These are phyloP conservation scores for Tapirus indicus DNA, from an alignment of 2,797 vertebrate species.

Conservation along the genomic window DNA sequence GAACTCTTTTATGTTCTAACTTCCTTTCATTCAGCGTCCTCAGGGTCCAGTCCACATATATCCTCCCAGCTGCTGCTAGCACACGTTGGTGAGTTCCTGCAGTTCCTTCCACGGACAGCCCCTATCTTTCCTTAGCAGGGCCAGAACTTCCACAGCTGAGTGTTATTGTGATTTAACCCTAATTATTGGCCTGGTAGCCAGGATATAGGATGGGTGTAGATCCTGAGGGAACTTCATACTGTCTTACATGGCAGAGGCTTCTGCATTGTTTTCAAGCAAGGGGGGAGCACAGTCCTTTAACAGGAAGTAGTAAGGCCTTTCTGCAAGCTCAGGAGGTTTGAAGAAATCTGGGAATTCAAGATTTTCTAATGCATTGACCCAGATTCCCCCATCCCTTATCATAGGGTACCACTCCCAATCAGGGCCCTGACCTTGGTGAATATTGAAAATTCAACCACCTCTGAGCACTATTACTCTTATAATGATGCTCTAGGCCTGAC, in stretches of 20 bases:
- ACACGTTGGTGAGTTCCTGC: background rate
- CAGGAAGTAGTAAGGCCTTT: background rate
- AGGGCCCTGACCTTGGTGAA: background rate
- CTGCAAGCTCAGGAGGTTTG: background rate
- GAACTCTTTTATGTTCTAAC: background rate
- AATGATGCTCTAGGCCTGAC: background rate
- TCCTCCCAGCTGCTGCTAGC: background rate
- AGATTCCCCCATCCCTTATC: background rate
- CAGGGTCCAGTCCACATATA: too few relatives aligned
- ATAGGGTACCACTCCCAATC: background rate
- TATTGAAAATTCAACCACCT: background rate
- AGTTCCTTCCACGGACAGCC: too few relatives aligned
- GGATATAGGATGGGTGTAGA: background rate
- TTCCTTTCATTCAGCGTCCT: too few relatives aligned
- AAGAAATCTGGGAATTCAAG: too few relatives aligned
- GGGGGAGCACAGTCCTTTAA: background rate
- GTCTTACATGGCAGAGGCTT: background rate
- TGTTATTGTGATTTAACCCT: background rate
- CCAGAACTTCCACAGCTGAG: background rate
- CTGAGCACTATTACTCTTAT: background rate
- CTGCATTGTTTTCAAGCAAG: background rate
- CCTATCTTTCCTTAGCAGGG: background rate
- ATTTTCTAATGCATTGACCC: background rate
- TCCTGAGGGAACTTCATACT: background rate
- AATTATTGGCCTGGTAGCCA: background rate